Percentiles rank a stretch among this genome's conserved stretches.
These are phyloP conservation scores for Brachyptera putata DNA, from an alignment of 2,888 invertebrate genomes.

Conservation along the genomic window DNA sequence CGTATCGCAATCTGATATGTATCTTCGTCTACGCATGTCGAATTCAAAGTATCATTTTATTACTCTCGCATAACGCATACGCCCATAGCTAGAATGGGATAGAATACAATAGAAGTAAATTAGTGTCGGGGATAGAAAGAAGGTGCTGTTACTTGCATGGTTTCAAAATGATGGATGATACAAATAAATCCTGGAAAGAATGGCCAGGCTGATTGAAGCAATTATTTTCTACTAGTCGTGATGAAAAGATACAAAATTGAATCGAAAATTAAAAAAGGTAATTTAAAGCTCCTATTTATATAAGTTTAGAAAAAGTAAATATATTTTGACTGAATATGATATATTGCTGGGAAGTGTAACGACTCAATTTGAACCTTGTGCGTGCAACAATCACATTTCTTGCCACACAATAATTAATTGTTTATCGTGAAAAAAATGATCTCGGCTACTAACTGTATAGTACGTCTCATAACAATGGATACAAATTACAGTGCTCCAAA, in stretches of 20 bases:
- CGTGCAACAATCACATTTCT: too few species aligned
- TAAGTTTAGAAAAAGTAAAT: background rate
- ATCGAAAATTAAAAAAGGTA: background rate
- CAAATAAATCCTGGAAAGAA: conserved; percentile 5
- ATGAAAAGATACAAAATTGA: conserved; percentile 11
- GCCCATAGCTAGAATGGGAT: background rate
- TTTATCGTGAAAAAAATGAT: too few species aligned
- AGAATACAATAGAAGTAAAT: background rate
- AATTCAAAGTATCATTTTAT: background rate
- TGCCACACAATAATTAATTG: too few species aligned
- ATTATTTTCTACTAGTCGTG: conserved; percentile 3
- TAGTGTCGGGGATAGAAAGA: background rate
- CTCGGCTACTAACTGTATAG: too few species aligned
- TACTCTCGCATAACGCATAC: background rate
- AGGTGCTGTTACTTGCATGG: background rate
- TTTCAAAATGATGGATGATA: background rate
- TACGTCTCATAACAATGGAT: too few species aligned
- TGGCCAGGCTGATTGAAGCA: background rate
- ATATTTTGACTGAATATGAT: background rate
- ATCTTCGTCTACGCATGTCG: conserved; percentile 4
- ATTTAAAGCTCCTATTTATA: background rate
- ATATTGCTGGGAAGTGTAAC: background rate
- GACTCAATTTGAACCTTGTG: conserved; percentile 1
- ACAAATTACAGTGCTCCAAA: too few species aligned
- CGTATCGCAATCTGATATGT: background rate